Percentiles rank a stretch among this genome's conserved stretches.
Evolutionary conservation across 1,140 invertebrate genomes (phyloP).

Genomic region (Cotesia chilonis): DNA sequence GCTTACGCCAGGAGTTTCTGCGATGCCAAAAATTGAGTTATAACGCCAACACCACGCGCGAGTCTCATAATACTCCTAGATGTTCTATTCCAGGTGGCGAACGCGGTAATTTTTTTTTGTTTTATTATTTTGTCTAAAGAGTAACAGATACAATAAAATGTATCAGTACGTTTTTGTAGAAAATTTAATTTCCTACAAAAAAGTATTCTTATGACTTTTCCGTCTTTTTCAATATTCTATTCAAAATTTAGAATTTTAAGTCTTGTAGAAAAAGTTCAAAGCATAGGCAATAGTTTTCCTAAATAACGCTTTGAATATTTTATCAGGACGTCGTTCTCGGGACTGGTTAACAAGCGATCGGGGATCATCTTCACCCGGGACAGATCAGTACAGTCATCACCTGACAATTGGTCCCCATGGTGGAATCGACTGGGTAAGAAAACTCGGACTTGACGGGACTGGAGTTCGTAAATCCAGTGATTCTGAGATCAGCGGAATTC

Average conservation of each 20-base stretch:
- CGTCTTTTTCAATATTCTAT: not conserved
- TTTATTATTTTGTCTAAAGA: slow-evolving; percentile 5
- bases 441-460: slow-evolving; percentile 60
- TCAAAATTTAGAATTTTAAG: too few species aligned
- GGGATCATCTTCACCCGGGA: slow-evolving; percentile 53
- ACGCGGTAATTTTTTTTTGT: slow-evolving; percentile 47
- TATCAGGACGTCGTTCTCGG: slow-evolving; percentile 55
- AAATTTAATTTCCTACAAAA: too few species aligned
- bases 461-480: slow-evolving; percentile 63
- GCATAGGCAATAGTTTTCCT: too few species aligned
- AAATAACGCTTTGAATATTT: not conserved
- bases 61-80: slow-evolving; percentile 54
- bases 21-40: slow-evolving; percentile 57
- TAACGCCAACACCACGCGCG: slow-evolving; percentile 43
- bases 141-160: too few species aligned
- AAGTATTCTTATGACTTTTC: slow-evolving; percentile 1
- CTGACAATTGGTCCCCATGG: slow-evolving; percentile 72
- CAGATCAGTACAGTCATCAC: slow-evolving; percentile 65
- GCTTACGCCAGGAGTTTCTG: slow-evolving; percentile 47
- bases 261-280: too few species aligned
- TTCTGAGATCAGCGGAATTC: slow-evolving; percentile 61
- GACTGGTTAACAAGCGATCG: slow-evolving; percentile 58
- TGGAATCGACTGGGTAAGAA: slow-evolving; percentile 72
- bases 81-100: slow-evolving; percentile 62
- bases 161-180: too few species aligned